These are phyloP conservation scores for Papilio machaon DNA, from an alignment of 1,140 invertebrate species.

Conservation along the genomic window DNA sequence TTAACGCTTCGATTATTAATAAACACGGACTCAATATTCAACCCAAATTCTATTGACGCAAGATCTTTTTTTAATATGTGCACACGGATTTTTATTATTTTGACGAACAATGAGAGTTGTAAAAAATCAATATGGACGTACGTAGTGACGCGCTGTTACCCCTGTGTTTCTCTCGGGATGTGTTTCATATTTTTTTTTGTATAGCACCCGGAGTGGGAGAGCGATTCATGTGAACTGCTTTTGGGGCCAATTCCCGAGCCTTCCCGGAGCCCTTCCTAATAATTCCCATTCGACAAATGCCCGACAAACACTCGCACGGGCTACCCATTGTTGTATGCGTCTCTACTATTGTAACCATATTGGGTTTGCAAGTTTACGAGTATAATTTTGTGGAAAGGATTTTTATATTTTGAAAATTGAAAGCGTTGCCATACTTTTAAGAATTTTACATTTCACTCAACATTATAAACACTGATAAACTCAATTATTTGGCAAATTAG, in stretches of 20 bases:
- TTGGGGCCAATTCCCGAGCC: constrained; percentile 82
- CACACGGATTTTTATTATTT: constrained; percentile 75
- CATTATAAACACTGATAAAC: background rate
- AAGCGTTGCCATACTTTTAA: constrained; percentile 20
- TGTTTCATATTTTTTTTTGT: constrained; percentile 77
- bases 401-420: constrained; percentile 53
- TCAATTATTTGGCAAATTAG: background rate
- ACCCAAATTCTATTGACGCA: constrained; percentile 75
- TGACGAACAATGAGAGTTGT: constrained; percentile 73
- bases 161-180: constrained; percentile 82
- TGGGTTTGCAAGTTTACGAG: constrained; percentile 33
- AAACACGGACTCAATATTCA: constrained; percentile 77
- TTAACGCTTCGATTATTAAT: constrained; percentile 81
- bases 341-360: constrained; percentile 74
- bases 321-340: constrained; percentile 73
- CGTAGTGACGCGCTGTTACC: constrained; percentile 79
- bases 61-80: constrained; percentile 72
- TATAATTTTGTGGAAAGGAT: constrained; percentile 52
- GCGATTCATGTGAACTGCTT: constrained; percentile 80
- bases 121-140: constrained; percentile 80
- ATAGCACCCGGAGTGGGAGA: constrained; percentile 76
- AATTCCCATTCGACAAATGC: constrained; percentile 80
- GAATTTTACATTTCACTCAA: background rate
- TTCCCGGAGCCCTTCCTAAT: constrained; percentile 79
- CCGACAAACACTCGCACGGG: constrained; percentile 79